phyloP scores from a whole-genome alignment of 2,888 invertebrate species.

The Cerastis leucographa region DNA sequence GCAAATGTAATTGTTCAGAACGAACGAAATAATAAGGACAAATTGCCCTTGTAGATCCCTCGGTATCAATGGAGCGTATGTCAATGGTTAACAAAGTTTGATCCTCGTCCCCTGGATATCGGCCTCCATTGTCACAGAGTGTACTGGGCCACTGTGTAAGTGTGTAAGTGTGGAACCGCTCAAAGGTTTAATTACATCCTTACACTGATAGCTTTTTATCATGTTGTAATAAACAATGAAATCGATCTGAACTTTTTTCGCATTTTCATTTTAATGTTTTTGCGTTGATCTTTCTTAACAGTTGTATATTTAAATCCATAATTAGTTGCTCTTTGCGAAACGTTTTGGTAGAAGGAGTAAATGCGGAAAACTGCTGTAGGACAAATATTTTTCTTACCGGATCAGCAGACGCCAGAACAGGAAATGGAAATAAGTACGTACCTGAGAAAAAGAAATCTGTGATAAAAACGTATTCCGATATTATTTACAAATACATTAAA shows the following conservation, averaged over 20 bases:
- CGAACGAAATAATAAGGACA: slow-evolving; percentile 26
- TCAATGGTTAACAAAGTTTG: slow-evolving; percentile 56
- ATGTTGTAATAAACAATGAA: slow-evolving; percentile 36
- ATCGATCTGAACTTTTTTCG: slow-evolving; percentile 5
- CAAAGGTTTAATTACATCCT: slow-evolving; percentile 61
- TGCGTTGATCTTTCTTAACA: neutral
- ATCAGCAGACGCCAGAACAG: neutral
- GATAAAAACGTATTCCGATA: slow-evolving; percentile 28
- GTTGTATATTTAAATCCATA: neutral
- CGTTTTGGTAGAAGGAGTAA: neutral
- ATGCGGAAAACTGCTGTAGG: neutral
- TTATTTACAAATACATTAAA: slow-evolving; percentile 8
- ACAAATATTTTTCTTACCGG: slow-evolving; percentile 47
- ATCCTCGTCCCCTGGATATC: slow-evolving; percentile 26
- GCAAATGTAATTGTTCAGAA: slow-evolving; percentile 5
- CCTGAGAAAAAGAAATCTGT: slow-evolving; percentile 75
- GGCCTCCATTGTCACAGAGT: slow-evolving; percentile 27
- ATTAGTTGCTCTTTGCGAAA: neutral
- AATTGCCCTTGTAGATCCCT: slow-evolving; percentile 30
- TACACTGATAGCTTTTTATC: slow-evolving; percentile 45
- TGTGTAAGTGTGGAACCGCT: slow-evolving; percentile 31
- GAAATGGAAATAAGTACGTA: slow-evolving; percentile 70
- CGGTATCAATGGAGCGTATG: slow-evolving; percentile 59
- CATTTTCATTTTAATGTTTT: slow-evolving; percentile 4
- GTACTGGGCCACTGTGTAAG: slow-evolving; percentile 25